Percentiles rank a stretch among this genome's conserved stretches.
Conservation (phyloP, 2,113 vertebrate genomes). For the Rhegmatorhina hoffmannsi region DNA sequence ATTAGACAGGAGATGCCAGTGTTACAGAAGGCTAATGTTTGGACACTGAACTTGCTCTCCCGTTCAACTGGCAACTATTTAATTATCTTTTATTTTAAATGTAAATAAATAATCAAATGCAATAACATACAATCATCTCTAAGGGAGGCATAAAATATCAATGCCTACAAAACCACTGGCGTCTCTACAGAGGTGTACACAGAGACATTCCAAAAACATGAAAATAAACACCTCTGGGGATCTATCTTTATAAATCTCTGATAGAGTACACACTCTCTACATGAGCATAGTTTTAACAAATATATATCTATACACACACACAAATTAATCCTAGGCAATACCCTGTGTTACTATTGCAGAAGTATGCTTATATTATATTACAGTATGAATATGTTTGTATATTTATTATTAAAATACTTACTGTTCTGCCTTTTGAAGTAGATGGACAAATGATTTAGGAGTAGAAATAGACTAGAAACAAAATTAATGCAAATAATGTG, state of each 20-base stretch:
- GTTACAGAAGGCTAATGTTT: neutral
- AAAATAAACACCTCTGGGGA: neutral
- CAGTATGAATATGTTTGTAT: constrained; percentile 62
- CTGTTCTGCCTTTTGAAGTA: constrained; percentile 73
- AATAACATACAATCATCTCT: neutral
- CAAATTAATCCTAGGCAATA: constrained; percentile 34
- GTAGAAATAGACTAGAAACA: constrained; percentile 76
- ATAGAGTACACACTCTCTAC: neutral
- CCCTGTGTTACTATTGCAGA: neutral
- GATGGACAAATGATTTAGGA: constrained; percentile 83
- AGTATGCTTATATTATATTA: constrained; percentile 56
- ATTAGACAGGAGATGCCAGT: constrained; percentile 10
- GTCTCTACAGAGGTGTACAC: neutral
- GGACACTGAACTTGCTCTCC: constrained; percentile 18
- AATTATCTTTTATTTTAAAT: neutral
- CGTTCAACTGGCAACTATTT: constrained; percentile 16
- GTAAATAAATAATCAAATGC: constrained; percentile 26
- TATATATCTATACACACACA: neutral
- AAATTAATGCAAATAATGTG: constrained; percentile 87
- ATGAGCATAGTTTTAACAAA: neutral
- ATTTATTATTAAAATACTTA: constrained; percentile 82
- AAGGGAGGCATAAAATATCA: constrained; percentile 27
- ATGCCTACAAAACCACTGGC: neutral
- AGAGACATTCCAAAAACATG: neutral
- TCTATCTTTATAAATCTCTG: neutral